Evolutionary conservation across 2,113 vertebrate genomes (phyloP).

Genomic region (Etheostoma cragini): DNA sequence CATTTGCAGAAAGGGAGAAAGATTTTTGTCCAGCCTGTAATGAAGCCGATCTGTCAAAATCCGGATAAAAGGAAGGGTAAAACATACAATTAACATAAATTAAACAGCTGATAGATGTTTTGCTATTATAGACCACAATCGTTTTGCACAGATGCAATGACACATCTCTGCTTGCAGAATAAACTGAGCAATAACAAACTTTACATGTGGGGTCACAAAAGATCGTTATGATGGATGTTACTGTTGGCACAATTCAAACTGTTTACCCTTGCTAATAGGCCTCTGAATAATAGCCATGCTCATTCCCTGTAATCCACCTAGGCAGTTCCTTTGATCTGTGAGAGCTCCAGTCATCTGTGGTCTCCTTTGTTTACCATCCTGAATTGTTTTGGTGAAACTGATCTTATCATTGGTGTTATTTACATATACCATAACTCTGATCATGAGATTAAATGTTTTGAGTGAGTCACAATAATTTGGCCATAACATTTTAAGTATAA

Average conservation of each 20-base stretch:
- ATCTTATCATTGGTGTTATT: constrained; percentile 50
- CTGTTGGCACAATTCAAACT: background rate
- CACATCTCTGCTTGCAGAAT: constrained; percentile 1
- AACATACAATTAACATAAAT: constrained; percentile 8
- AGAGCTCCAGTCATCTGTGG: constrained; percentile 31
- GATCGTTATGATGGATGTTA: background rate
- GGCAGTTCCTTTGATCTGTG: constrained; percentile 54
- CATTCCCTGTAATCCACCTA: constrained; percentile 50
- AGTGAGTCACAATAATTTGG: constrained; percentile 3
- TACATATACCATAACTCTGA: too few species aligned
- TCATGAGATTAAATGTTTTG: constrained; percentile 19
- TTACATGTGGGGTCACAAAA: constrained; percentile 25
- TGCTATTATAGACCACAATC: background rate
- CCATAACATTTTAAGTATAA: background rate
- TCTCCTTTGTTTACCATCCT: constrained; percentile 61
- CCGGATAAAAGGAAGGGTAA: background rate
- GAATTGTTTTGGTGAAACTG: constrained; percentile 65
- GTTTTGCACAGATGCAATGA: background rate
- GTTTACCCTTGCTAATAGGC: constrained; percentile 44
- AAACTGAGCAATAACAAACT: constrained; percentile 7
- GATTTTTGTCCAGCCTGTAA: constrained; percentile 58
- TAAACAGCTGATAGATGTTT: background rate
- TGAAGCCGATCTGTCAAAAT: constrained; percentile 23
- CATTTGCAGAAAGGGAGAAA: background rate
- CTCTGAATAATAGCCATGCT: constrained; percentile 33